phyloP scores from a whole-genome alignment of 2,113 vertebrate species.

The Elephantulus edwardii region DNA sequence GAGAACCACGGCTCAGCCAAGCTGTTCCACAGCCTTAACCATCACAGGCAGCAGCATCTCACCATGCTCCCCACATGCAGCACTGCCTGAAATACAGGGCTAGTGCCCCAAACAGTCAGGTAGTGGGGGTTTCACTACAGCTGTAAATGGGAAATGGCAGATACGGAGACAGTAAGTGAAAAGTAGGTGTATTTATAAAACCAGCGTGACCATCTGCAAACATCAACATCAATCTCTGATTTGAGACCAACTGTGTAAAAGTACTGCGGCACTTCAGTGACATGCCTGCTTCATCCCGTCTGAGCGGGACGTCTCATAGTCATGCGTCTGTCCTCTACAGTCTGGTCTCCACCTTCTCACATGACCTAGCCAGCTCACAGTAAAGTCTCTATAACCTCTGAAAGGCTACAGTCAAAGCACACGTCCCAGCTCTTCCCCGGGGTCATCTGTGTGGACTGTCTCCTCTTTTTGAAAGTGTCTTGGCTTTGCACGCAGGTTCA shows the following conservation, averaged over 20 bases:
- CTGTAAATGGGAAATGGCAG: no score
- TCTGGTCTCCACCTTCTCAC: neutral
- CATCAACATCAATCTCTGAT: neutral
- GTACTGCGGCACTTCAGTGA: neutral
- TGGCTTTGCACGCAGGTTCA: neutral
- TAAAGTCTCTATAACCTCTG: neutral
- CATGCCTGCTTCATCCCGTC: neutral
- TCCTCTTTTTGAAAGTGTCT: conserved; percentile 3
- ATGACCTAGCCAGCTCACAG: neutral
- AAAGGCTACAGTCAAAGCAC: neutral
- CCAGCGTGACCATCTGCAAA: neutral
- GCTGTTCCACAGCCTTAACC: no score
- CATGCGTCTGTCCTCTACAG: neutral
- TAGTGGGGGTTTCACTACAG: no score
- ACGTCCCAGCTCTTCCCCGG: neutral
- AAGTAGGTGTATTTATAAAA: neutral
- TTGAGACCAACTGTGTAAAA: conserved; percentile 32
- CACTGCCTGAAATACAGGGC: no score
- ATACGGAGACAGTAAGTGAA: no score
- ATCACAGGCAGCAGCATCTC: no score
- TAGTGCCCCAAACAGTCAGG: no score
- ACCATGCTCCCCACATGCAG: no score
- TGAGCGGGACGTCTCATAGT: neutral
- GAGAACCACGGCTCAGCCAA: no score
- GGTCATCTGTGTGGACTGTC: neutral